Evolutionary conservation across 2,113 vertebrate species (phyloP).

Genomic region (Pseudorectes ferrugineus): DNA sequence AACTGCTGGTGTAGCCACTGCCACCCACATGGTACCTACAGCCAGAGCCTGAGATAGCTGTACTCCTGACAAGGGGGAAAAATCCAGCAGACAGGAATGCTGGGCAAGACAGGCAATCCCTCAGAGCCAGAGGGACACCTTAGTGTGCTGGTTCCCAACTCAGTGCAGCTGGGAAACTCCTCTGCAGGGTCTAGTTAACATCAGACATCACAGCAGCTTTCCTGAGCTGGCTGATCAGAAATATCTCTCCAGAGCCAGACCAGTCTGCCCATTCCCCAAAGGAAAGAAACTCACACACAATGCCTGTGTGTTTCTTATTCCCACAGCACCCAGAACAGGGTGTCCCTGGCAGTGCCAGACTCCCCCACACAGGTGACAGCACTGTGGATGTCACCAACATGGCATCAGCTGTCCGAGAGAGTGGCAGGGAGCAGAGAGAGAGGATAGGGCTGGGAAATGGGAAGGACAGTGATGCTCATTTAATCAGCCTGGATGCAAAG

Average conservation of each 20-base stretch:
- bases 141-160: accelerated
- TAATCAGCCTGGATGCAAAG: background rate
- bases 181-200: background rate
- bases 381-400: background rate
- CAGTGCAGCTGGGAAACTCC: background rate
- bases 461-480: background rate
- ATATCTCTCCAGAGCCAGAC: background rate
- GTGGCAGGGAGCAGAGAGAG: background rate
- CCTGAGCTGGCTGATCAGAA: background rate
- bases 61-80: background rate
- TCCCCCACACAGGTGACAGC: background rate
- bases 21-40: background rate
- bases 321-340: background rate
- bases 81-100: background rate
- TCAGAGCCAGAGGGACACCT: background rate
- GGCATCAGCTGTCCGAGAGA: background rate
- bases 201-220: background rate
- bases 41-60: background rate
- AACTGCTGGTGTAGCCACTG: background rate
- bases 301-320: background rate
- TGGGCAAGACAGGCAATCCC: background rate
- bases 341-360: background rate
- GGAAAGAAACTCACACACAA: background rate
- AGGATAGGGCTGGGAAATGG: background rate
- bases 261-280: background rate